A percentile compares a stretch with the other conserved stretches of the same genome.
phyloP scores from a whole-genome alignment of 2,113 vertebrate genomes.

The Neodontobutis hainanensis region DNA sequence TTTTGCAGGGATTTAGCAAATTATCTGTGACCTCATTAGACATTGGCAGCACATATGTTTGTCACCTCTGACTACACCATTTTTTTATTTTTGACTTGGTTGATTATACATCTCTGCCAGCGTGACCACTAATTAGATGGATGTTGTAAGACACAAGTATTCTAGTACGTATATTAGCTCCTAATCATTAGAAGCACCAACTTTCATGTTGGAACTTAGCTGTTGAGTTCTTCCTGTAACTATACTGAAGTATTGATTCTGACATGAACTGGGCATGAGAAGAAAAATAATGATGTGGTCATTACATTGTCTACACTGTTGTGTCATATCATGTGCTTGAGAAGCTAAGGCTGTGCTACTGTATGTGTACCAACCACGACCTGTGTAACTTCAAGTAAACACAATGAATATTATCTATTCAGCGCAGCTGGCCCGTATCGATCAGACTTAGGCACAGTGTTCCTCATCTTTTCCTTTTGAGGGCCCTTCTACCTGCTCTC shows the following conservation, averaged over 20 bases:
- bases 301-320: too few relatives aligned
- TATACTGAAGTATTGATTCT: not conserved
- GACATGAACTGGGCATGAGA: not conserved
- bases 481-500: slow-evolving; percentile 25
- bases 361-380: slow-evolving; percentile 25
- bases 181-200: not conserved
- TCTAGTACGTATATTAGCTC: not conserved
- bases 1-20: too few relatives aligned
- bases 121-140: too few relatives aligned
- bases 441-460: slow-evolving; percentile 11
- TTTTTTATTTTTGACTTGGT: too few relatives aligned
- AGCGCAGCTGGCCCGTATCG: slow-evolving; percentile 33
- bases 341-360: slow-evolving; percentile 7
- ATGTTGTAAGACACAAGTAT: too few relatives aligned
- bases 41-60: too few relatives aligned
- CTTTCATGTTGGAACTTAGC: not conserved
- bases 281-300: not conserved
- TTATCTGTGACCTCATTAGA: too few relatives aligned
- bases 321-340: too few relatives aligned
- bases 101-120: too few relatives aligned
- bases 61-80: too few relatives aligned
- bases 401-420: slow-evolving; percentile 56
- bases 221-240: not conserved
- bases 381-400: slow-evolving; percentile 46
- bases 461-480: slow-evolving; percentile 23